These are phyloP conservation scores for Lepus oiostolus DNA, from an alignment of 2,797 vertebrate genomes.

Conservation along the genomic window DNA sequence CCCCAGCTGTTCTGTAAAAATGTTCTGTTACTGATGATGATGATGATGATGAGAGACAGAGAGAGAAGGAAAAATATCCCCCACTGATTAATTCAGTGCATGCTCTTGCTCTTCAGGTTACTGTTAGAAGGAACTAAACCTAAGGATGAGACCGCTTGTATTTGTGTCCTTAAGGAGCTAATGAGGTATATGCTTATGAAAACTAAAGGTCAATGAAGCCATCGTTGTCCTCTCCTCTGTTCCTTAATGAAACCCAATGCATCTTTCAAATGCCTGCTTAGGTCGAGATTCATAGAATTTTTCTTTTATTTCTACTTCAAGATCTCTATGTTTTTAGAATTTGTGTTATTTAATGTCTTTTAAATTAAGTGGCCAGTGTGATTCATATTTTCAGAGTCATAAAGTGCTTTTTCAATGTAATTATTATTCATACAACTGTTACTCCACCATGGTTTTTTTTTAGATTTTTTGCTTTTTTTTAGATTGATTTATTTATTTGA, in stretches of 20 bases:
- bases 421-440: not conserved
- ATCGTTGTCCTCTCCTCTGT: not conserved
- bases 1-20: slow-evolving; percentile 60
- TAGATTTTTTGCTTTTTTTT: not conserved
- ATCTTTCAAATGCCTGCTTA: not conserved
- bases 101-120: not conserved
- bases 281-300: not conserved
- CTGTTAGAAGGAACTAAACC: not conserved
- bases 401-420: not conserved
- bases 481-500: too few species aligned
- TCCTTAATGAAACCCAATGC: not conserved
- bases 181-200: not conserved
- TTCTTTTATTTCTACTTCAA: not conserved
- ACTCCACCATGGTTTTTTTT: not conserved
- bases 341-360: not conserved
- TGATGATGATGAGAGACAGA: not conserved
- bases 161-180: slow-evolving; percentile 19
- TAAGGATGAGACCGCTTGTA: not conserved
- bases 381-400: slow-evolving; percentile 2
- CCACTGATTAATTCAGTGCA: slow-evolving; percentile 6
- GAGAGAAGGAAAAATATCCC: slow-evolving; percentile 1
- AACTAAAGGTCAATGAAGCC: not conserved
- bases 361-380: too few species aligned
- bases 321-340: not conserved
- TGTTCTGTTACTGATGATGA: not conserved